Percentiles rank a stretch among this genome's conserved stretches.
These are phyloP conservation scores for Montipora foliosa DNA, from an alignment of 64 coral and sea anemone genomes.

Conservation along the genomic window DNA sequence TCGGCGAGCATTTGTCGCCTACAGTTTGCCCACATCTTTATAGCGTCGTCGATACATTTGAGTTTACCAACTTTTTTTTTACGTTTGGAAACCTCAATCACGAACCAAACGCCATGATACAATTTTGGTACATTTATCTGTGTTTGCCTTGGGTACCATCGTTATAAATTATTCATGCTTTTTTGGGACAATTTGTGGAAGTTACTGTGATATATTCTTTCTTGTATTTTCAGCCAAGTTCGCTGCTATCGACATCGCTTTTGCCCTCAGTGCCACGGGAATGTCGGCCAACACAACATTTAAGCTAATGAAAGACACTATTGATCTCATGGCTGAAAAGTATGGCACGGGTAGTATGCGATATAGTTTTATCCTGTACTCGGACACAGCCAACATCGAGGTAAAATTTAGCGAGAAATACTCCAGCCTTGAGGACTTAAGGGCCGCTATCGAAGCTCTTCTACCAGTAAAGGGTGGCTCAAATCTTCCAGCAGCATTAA, in stretches of 20 bases:
- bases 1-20: too few relatives aligned
- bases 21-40: too few relatives aligned
- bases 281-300: conserved; percentile 14
- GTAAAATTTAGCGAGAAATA: conserved; percentile 44
- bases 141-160: too few relatives aligned
- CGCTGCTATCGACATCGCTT: conserved; percentile 40
- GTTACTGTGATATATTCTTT: neutral
- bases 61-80: too few relatives aligned
- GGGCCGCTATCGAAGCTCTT: neutral
- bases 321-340: conserved; percentile 29
- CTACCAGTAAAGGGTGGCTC: neutral
- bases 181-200: neutral
- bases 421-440: neutral
- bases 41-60: too few relatives aligned
- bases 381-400: neutral
- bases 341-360: conserved; percentile 42
- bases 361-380: conserved; percentile 34
- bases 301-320: conserved; percentile 66
- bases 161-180: too few relatives aligned
- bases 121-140: too few relatives aligned
- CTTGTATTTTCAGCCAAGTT: conserved; percentile 37
- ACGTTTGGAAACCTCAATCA: too few relatives aligned
- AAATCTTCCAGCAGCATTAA: neutral
- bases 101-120: too few relatives aligned
- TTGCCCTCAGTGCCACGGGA: conserved; percentile 61